These are phyloP conservation scores for Leucopsar rothschildi DNA, from an alignment of 2,113 vertebrate genomes.

Conservation along the genomic window DNA sequence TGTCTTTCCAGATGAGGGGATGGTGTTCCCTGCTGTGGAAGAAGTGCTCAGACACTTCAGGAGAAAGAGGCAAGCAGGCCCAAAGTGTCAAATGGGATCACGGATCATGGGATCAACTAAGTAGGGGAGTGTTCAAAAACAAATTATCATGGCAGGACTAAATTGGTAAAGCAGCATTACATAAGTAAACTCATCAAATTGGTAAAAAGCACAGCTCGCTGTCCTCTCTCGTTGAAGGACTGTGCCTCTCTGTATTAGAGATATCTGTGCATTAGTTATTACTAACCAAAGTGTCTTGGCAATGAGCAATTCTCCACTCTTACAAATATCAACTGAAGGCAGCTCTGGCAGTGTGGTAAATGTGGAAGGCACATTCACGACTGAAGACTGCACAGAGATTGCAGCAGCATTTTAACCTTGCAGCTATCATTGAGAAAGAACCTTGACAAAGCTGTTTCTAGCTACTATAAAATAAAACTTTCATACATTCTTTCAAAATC, in stretches of 20 bases:
- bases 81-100: not conserved
- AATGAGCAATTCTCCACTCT: not conserved
- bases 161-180: not conserved
- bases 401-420: not conserved
- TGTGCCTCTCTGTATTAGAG: not conserved
- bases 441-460: not conserved
- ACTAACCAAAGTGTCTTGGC: not conserved
- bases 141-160: not conserved
- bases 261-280: not conserved
- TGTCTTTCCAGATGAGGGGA: not conserved
- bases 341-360: not conserved
- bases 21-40: not conserved
- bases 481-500: not conserved
- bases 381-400: not conserved
- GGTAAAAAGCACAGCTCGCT: not conserved
- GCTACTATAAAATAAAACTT: not conserved
- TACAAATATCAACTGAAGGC: not conserved
- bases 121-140: not conserved
- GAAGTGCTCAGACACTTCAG: not conserved
- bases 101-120: not conserved
- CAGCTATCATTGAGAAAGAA: not conserved
- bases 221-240: not conserved
- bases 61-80: not conserved
- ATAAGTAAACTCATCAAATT: not conserved
- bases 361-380: not conserved